phyloP scores from a whole-genome alignment of 2,797 vertebrate genomes.

The Muraenolepis orangiensis region DNA sequence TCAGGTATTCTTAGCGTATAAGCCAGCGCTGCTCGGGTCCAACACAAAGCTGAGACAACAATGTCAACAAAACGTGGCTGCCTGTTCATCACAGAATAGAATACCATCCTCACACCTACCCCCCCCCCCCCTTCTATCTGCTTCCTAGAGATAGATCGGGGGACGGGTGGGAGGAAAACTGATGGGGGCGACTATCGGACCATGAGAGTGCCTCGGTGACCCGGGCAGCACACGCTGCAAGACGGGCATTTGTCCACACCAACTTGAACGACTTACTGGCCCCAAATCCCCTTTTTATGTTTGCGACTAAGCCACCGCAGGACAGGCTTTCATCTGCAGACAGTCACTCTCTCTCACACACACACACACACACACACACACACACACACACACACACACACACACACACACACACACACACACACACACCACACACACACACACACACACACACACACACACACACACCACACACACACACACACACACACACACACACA shows the following conservation, averaged over 20 bases:
- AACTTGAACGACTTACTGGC: constrained; percentile 54
- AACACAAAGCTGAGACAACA: too few relatives aligned
- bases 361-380: constrained; percentile 18
- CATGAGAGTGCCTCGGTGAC: constrained; percentile 16
- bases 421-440: constrained; percentile 30
- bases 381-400: too few relatives aligned
- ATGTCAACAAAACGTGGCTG: too few relatives aligned
- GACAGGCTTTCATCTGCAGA: constrained; percentile 63
- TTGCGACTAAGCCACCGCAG: constrained; percentile 42
- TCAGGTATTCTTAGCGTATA: too few relatives aligned
- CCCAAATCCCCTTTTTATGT: constrained; percentile 65
- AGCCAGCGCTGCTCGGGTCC: too few relatives aligned
- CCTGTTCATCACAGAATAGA: too few relatives aligned
- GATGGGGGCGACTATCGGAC: neutral
- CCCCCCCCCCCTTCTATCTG: too few relatives aligned
- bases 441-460: constrained; percentile 25
- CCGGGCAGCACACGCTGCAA: constrained; percentile 27
- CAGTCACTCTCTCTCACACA: too few relatives aligned
- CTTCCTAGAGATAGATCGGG: too few relatives aligned
- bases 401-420: constrained; percentile 37
- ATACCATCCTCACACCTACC: too few relatives aligned
- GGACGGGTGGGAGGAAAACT: too few relatives aligned
- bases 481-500: constrained; percentile 19
- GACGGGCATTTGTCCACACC: constrained; percentile 52
- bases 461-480: constrained; percentile 22